Conservation (phyloP, 1,140 invertebrate species). For the Druon quercuslanigerum region DNA sequence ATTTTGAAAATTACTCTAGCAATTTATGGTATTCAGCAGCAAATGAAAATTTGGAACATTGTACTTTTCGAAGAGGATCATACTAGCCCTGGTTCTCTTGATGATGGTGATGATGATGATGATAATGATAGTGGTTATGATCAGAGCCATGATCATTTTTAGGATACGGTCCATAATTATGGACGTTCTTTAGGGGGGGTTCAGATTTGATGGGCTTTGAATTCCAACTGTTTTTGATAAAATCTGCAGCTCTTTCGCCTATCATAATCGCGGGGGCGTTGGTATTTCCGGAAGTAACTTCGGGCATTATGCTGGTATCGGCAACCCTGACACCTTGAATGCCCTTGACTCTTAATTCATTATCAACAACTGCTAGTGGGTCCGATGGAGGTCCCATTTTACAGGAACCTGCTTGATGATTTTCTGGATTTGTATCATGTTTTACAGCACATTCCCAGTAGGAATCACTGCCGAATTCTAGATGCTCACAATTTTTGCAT, state of each 20-base stretch:
- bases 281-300: conserved; percentile 85
- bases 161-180: too few species aligned
- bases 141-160: too few species aligned
- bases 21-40: too few species aligned
- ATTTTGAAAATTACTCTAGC: too few species aligned
- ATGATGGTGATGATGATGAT: too few species aligned
- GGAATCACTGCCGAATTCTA: conserved; percentile 71
- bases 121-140: too few species aligned
- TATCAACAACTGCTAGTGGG: conserved; percentile 74
- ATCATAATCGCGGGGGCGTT: conserved; percentile 90
- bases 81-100: too few species aligned
- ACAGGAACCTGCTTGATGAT: conserved; percentile 78
- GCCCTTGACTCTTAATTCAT: conserved; percentile 77
- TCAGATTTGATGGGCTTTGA: too few species aligned
- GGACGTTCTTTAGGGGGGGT: too few species aligned
- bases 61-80: too few species aligned
- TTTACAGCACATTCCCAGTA: conserved; percentile 78
- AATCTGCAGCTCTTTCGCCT: conserved; percentile 86
- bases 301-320: conserved; percentile 88
- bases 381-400: conserved; percentile 77
- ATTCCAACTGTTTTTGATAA: conserved; percentile 83
- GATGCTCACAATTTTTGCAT: conserved; percentile 82
- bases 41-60: too few species aligned
- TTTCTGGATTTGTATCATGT: conserved; percentile 72
- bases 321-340: conserved; percentile 83